Base-by-base conservation (phyloP, 2,797 vertebrate genomes). In the Catharus ustulatus region DNA sequence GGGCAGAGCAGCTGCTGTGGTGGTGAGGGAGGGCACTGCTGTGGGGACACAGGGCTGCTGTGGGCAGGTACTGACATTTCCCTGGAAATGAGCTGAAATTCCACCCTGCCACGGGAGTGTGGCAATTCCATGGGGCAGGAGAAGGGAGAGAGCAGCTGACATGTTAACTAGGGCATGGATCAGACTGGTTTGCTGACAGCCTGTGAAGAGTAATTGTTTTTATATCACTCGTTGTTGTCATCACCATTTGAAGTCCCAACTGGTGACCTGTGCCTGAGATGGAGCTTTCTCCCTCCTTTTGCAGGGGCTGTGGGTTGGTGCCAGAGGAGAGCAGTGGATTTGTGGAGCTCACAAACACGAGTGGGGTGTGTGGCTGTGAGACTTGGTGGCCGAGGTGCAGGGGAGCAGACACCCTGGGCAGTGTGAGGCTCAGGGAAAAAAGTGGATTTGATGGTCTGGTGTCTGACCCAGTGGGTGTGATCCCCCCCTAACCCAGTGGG, bases 321-420 rank as follows among this genome's bases (percentile, higher is more conserved):
- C 38, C 2, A 2, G 46, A 13, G 42, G 16, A 1, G 5, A 36
- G 13, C 0, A 1, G 4, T 16, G 55, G 15, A 2, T 36, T 7
- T 23, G 49, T 9, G 13, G 13, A 1, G 5, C 0, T 15, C 54
- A 5, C 49, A 32, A 0, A 17, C 0, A 1, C 4, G 19, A 9
- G 51, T 2, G 6, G 38, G 11, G 20, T 7, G 21, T 52, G 19
- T 8, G 78, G 38, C 7, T 0, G 2, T 2, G 16, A 2, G 49
- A 3, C 20, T 20, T 0, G 0, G 45, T 11, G 17, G 11, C 6
- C 0, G 7, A 18, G 76, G 30, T 2, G 64, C 6, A 2, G 34
- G 64, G 21, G 62, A 49, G 51, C 87, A 18, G 46, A 2, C 34
- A 20, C 10, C 2, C 75, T 32, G 43, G 63, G 13, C 42, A 20